These are phyloP conservation scores for Mus caroli DNA, from an alignment of 2,797 vertebrate species.

Conservation along the genomic window DNA sequence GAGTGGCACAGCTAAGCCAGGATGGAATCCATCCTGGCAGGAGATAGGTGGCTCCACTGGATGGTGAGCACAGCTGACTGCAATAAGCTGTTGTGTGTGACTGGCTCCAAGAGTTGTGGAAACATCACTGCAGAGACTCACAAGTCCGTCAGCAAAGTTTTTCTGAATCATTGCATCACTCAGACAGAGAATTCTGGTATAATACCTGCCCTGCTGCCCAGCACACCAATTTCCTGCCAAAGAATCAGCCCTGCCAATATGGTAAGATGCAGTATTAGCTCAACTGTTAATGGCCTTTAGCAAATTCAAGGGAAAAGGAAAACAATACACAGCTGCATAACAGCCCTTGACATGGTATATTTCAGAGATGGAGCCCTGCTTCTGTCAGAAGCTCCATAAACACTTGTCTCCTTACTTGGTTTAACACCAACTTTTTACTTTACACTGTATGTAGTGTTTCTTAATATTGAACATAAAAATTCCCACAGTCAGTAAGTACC, in stretches of 20 bases:
- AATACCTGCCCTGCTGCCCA: slow-evolving; percentile 43
- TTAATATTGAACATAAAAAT: slow-evolving; percentile 20
- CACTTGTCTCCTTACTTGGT: neutral
- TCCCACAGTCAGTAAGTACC: neutral
- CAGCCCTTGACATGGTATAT: neutral
- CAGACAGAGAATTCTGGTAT: slow-evolving; percentile 46
- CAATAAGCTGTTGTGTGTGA: slow-evolving; percentile 57
- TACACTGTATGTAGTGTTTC: neutral
- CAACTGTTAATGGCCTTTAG: slow-evolving; percentile 49
- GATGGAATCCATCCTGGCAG: slow-evolving; percentile 39
- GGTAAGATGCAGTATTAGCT: neutral
- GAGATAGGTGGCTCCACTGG: neutral
- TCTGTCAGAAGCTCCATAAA: neutral
- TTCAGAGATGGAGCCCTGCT: neutral
- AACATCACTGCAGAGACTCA: neutral
- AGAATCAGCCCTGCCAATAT: neutral
- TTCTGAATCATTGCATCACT: slow-evolving; percentile 20
- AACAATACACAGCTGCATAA: neutral
- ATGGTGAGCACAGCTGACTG: neutral
- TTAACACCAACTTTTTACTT: slow-evolving; percentile 25
- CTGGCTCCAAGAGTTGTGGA: neutral
- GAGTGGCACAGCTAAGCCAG: neutral
- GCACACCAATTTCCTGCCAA: slow-evolving; percentile 51
- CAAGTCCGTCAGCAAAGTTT: neutral
- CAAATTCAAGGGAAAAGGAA: slow-evolving; percentile 48